Base-by-base conservation (phyloP, 2,797 vertebrate genomes). In the Microctenopoma steveboyesi region DNA sequence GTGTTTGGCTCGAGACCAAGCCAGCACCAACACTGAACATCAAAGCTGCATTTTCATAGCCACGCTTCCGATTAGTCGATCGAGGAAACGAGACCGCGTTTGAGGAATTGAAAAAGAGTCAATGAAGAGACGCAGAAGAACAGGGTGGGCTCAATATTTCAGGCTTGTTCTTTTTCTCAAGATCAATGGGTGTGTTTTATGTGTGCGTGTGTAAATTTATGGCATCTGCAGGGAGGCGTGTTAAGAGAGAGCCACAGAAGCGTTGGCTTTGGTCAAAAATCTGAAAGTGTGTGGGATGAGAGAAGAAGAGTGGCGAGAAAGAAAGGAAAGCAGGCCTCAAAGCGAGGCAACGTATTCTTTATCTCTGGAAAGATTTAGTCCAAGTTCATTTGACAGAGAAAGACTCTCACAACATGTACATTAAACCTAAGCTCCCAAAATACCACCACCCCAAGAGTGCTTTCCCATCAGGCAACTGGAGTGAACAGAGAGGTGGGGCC, bases 91-190 rank as follows among this genome's bases (percentile, higher is more conserved):
- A 76, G 55, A 58, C 69, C 16, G 28, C 50, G 42, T 76, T 65
- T 80, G 72, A 87, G 69, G 70, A 85, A 79, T 86, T 80, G 52
- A 85, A 79, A 86, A 78, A 82, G 64, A 64, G 35, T 49, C 72
- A 77, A 82, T 82, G 69, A 72, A 53, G 45, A 69, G 50, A 78
- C 58, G 62, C 39, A 40, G 62, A 54, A 48, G 65, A 68, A 47
- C 10, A 49, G 18, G 13, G 28, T 30, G 58, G 33, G 54, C 69
- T 76, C 25, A 3, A 79, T 72, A 77, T 67, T 74, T 79, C 56
- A 53, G 49, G 12, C 47, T 64, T 64, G 40, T 78, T 56, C 69
- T 67, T 78, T 39, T 66, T 68, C 60, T 68, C 45, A 22, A 59
- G 49, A 81, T 70, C 69, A 74, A 49, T 72, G 49, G 12, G 22